Evolutionary conservation across 2,888 invertebrate genomes (phyloP).

Genomic region (Caenorhabditis sp.): DNA sequence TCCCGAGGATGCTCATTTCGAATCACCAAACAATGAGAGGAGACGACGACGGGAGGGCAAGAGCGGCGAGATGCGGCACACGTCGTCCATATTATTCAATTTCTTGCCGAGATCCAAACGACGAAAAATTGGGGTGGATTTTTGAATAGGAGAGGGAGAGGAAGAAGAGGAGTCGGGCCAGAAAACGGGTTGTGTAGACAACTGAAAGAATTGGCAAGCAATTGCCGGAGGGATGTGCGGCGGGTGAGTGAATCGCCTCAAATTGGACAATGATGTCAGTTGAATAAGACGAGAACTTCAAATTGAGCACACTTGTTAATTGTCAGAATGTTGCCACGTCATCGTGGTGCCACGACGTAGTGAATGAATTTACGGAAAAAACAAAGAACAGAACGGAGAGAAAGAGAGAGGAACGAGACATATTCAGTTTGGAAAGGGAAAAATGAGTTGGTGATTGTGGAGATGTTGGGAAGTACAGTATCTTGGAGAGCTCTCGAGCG

Average conservation of each 20-base stretch:
- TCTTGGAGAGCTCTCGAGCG: too few relatives aligned
- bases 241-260: conserved; percentile 25
- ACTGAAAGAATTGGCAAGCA: conserved; percentile 16
- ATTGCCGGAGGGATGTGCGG: conserved; percentile 3
- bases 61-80: conserved; percentile 3
- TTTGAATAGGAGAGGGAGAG: conserved; percentile 11
- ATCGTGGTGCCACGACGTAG: too few relatives aligned
- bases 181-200: conserved; percentile 9
- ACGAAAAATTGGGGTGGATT: conserved; percentile 21
- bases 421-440: too few relatives aligned
- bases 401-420: conserved; percentile 1
- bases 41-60: conserved; percentile 2
- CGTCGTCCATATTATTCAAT: conserved; percentile 43
- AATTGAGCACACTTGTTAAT: conserved; percentile 3
- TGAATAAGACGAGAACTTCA: conserved; percentile 6
- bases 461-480: too few relatives aligned
- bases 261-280: conserved; percentile 38
- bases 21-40: conserved; percentile 45
- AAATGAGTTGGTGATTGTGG: too few relatives aligned
- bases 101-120: conserved; percentile 39
- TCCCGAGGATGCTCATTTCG: conserved; percentile 35
- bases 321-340: neutral
- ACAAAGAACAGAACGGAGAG: neutral
- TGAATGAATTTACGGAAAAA: too few relatives aligned
- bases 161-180: conserved; percentile 5